Percentiles rank a stretch among this genome's conserved stretches.
These are phyloP conservation scores for Perodicticus potto DNA, from an alignment of 2,797 vertebrate genomes.

Conservation along the genomic window DNA sequence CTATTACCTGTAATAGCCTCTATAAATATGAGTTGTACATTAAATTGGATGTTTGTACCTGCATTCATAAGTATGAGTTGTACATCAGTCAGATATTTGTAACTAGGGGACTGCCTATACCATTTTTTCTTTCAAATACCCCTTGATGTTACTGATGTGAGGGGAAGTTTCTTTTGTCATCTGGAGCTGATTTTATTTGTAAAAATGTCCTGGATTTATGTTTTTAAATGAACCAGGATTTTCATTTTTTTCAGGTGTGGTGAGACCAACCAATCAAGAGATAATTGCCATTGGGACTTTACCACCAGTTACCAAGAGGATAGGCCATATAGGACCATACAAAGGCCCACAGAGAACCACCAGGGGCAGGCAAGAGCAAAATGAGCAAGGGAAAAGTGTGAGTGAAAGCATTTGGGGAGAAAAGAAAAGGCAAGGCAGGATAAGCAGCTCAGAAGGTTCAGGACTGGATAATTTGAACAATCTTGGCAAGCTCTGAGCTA, in stretches of 20 bases:
- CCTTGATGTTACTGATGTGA: neutral
- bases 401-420: neutral
- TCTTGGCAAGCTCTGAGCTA: neutral
- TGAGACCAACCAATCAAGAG: neutral
- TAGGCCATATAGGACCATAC: rapidly evolving
- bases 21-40: too few relatives aligned
- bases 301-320: neutral
- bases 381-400: rapidly evolving
- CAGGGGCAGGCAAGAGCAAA: neutral
- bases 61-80: too few relatives aligned
- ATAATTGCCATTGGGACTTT: neutral
- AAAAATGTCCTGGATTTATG: neutral
- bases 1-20: too few relatives aligned
- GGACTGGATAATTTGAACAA: neutral
- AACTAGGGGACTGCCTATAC: too few relatives aligned
- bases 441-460: neutral
- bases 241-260: neutral
- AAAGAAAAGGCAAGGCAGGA: neutral
- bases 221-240: neutral
- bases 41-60: too few relatives aligned
- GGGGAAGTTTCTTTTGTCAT: neutral
- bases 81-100: too few relatives aligned
- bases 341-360: neutral
- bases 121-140: neutral
- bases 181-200: constrained; percentile 6